Base-by-base conservation (phyloP, 2,113 vertebrate species). In the Rhinopomastus cyanomelas region DNA sequence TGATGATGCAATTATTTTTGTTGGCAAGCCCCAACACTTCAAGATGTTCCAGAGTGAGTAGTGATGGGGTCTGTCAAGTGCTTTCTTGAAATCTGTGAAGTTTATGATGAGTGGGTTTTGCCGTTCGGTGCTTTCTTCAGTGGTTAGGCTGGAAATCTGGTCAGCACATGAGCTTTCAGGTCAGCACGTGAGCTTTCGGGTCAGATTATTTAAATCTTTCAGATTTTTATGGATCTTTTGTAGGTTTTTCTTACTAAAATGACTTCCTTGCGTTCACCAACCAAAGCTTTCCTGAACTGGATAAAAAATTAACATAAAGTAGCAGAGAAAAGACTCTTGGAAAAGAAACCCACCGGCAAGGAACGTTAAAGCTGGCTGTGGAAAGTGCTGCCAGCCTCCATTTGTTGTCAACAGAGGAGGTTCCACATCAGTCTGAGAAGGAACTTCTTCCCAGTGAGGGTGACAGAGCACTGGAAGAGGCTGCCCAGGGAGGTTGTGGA, bases 51-150 rank as follows among this genome's bases (percentile, higher is more conserved):
- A 74, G 64, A 89, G 89, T 94, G 95, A 93, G 64, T 67, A 85
- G 94, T 91, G 93, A 94, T 92, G 85, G 93, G 82, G 49, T 87
- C 87, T 93, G 89, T 95, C 87, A 87, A 80, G 49, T 71, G 61
- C 73, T 93, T 92, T 93, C 87, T 93, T 89, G 85, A 89, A 93
- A 83, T 94, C 95, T 92, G 91, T 93, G 85, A 94, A 89, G 85
- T 96, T 96, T 94, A 94, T 94, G 87, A 87, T 85, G 89, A 94
- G 89, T 94, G 93, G 91, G 87, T 95, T 96, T 92, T 94, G 82
- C 93, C 64, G 49, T 94, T 89, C 0, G 2, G 52, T 82, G 60
- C 75, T 95, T 96, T 95, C 85, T 62, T 95, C 36, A 93, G 64
- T 87, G 48, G 62, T 11, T 11, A 42, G 39, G 39, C 39, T 42